Evolutionary conservation across 2,888 invertebrate species (phyloP).

Genomic region (Microctonus aethiopoides): DNA sequence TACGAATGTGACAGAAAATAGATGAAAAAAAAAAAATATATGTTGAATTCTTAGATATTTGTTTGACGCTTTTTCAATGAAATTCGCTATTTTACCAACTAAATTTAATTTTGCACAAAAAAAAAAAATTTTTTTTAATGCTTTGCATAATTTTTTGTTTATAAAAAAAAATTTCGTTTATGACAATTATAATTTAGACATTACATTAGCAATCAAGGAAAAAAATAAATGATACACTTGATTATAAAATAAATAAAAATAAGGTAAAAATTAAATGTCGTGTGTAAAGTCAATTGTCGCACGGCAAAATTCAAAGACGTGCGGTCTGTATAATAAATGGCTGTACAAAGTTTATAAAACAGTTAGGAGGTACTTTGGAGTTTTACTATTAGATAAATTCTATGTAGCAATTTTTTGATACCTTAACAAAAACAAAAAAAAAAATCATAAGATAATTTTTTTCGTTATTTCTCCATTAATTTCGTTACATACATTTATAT

Average conservation of each 20-base stretch:
- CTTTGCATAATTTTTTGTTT: background rate
- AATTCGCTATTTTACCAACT: slow-evolving; percentile 1
- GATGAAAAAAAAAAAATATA: background rate
- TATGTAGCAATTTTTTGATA: slow-evolving; percentile 39
- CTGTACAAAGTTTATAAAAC: slow-evolving; percentile 41
- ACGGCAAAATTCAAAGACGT: background rate
- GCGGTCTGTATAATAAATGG: slow-evolving; percentile 27
- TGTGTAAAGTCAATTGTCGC: background rate
- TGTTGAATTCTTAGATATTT: background rate
- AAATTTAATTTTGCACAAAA: slow-evolving; percentile 1
- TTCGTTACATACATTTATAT: slow-evolving; percentile 10
- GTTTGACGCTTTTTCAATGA: background rate
- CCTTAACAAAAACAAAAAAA: slow-evolving; percentile 27
- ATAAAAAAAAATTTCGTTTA: background rate
- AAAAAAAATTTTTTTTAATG: background rate
- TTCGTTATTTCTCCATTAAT: background rate
- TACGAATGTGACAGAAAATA: slow-evolving; percentile 6
- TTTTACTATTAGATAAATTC: slow-evolving; percentile 34
- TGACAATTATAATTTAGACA: slow-evolving; percentile 1
- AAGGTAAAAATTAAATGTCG: background rate
- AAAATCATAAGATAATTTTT: background rate
- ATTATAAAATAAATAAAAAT: background rate
- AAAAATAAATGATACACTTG: background rate
- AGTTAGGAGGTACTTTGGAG: slow-evolving; percentile 25
- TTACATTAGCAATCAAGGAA: slow-evolving; percentile 7